Percentiles rank a stretch among this genome's conserved stretches.
phyloP scores from a whole-genome alignment of 35 echinoderm and acorn worm species.

The Patiria miniata region DNA sequence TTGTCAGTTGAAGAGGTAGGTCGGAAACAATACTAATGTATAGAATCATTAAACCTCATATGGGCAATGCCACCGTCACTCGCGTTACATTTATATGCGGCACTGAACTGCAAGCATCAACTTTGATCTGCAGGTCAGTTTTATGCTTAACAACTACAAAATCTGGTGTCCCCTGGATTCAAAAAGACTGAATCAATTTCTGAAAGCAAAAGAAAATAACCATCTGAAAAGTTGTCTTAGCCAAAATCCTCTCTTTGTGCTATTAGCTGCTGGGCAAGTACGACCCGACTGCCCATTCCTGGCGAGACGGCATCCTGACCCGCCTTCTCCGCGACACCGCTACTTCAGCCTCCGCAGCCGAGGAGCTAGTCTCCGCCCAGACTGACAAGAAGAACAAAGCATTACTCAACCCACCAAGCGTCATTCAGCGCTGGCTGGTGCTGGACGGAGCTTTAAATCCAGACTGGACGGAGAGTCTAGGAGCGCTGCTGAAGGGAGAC shows the following conservation, averaged over 20 bases:
- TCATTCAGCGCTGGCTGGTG: slow-evolving; percentile 87
- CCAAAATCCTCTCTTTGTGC: too few relatives aligned
- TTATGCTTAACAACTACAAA: too few relatives aligned
- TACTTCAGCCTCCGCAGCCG: slow-evolving; percentile 46
- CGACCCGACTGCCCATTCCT: slow-evolving; percentile 25
- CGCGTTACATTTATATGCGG: too few relatives aligned
- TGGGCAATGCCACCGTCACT: too few relatives aligned
- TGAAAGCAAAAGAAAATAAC: too few relatives aligned
- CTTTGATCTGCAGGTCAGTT: too few relatives aligned
- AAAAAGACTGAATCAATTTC: too few relatives aligned
- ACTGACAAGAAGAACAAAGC: slow-evolving; percentile 78
- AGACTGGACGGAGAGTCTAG: slow-evolving; percentile 50
- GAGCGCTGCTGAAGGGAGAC: slow-evolving; percentile 33
- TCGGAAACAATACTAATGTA: too few relatives aligned
- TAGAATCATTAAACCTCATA: too few relatives aligned
- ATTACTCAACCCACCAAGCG: slow-evolving; percentile 74
- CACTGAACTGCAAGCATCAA: too few relatives aligned
- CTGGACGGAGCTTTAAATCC: slow-evolving; percentile 67
- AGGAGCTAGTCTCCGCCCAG: slow-evolving; percentile 52
- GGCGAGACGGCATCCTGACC: slow-evolving; percentile 70
- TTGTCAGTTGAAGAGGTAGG: slow-evolving; percentile 69
- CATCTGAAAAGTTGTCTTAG: too few relatives aligned
- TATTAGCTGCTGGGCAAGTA: slow-evolving; percentile 71
- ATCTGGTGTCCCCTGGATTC: too few relatives aligned
- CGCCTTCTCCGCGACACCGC: slow-evolving; percentile 54